Evolutionary conservation across 2,113 vertebrate genomes (phyloP).

Genomic region (Seriola dumerili): DNA sequence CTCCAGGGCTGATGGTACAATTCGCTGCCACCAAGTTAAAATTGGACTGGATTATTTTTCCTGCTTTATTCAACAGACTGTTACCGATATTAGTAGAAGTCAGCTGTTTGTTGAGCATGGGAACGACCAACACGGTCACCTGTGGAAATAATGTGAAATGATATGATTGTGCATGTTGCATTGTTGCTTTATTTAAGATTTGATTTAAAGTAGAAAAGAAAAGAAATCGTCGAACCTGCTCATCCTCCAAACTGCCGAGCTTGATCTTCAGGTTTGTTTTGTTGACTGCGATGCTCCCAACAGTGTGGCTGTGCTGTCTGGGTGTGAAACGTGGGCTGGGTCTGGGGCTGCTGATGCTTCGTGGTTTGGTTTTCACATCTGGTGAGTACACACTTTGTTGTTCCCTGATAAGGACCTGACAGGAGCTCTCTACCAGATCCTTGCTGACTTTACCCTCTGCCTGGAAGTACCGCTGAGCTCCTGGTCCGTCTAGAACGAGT

Average conservation of each 20-base stretch:
- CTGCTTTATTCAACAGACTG: conserved; percentile 61
- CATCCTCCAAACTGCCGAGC: conserved; percentile 62
- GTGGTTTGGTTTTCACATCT: neutral
- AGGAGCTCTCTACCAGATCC: conserved; percentile 56
- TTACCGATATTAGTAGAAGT: conserved; percentile 65
- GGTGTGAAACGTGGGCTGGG: neutral
- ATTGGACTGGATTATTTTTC: conserved; percentile 42
- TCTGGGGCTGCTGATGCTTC: neutral
- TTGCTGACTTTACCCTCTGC: conserved; percentile 49
- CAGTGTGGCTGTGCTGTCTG: accelerated
- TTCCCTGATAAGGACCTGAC: conserved; percentile 53
- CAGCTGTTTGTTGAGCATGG: conserved; percentile 62
- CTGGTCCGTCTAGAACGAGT: conserved; percentile 62
- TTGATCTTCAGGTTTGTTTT: conserved; percentile 66
- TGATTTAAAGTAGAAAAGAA: neutral
- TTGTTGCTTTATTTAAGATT: neutral
- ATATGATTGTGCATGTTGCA: neutral
- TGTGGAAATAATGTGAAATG: conserved; percentile 33
- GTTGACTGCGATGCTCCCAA: neutral
- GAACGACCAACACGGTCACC: conserved; percentile 75
- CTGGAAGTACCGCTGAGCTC: conserved; percentile 65
- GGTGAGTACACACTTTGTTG: neutral
- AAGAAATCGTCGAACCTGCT: conserved; percentile 62
- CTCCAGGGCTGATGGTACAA: conserved; percentile 44
- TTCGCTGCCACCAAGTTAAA: conserved; percentile 30